phyloP scores from a whole-genome alignment of 2,113 vertebrate species.

The Muscicapa adusta region DNA sequence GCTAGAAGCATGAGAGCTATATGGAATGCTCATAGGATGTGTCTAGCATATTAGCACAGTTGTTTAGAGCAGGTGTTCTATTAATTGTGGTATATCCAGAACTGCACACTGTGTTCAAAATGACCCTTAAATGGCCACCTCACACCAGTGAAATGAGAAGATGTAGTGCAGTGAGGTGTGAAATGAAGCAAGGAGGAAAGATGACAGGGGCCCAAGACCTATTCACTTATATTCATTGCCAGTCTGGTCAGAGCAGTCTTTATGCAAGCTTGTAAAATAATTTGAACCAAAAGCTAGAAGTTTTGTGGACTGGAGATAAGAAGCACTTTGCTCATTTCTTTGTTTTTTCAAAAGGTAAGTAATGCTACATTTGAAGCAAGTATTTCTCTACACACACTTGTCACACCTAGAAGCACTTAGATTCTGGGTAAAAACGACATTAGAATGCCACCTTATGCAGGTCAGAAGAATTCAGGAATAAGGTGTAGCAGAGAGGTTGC shows the following conservation, averaged over 20 bases:
- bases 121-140: slow-evolving; percentile 19
- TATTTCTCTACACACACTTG: background rate
- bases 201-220: background rate
- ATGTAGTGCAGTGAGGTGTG: background rate
- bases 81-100: slow-evolving; percentile 26
- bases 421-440: background rate
- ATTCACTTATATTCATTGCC: background rate
- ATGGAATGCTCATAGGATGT: background rate
- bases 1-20: background rate
- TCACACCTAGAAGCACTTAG: background rate
- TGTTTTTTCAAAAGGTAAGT: background rate
- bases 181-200: background rate
- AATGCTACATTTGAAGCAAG: background rate
- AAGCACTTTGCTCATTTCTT: background rate
- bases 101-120: background rate
- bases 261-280: background rate
- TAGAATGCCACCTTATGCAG: accelerated
- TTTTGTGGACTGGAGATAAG: background rate
- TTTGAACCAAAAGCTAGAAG: background rate
- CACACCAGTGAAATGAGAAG: background rate
- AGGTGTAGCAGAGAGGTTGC: background rate
- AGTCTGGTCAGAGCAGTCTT: background rate
- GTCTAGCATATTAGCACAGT: background rate
- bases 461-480: background rate
- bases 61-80: slow-evolving; percentile 50